Evolutionary conservation across 2,113 vertebrate species (phyloP), one percentile per base, ranked within the genome.

Genomic region (Gnathonemus echidnorhynchus): DNA sequence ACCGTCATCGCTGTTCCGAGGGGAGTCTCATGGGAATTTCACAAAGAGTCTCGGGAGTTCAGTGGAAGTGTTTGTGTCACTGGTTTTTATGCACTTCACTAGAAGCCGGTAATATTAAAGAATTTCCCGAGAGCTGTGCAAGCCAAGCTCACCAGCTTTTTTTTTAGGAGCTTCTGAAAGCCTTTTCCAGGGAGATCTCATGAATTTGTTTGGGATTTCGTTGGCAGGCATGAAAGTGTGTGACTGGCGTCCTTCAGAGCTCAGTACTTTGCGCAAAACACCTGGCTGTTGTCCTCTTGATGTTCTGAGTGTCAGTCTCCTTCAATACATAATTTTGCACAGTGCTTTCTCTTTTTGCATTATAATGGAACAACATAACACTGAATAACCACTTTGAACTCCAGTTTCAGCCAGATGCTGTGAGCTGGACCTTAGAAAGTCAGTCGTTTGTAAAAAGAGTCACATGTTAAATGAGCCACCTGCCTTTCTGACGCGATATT

Each of bases 351-450:
- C n/a, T 49, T 70, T 70, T 70, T 70, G n/a, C 58, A 70, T 70
- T 39, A 88, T 88, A 88, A 88, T 88, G 86, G 53, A 88, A 88
- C 86, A 27, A 58, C 53, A 56, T 58, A 56, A 27, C 86, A 48
- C 85, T 7, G 24, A 87, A 53, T 52, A 52, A 88, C 19, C 86
- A 88, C 27, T 88, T 88, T 88, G 86, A 53, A 58, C 86, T 42
- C 31, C 31, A 39, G 53, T 53, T 88, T 88, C 86, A 35, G n/a
- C 46, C 62, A 48, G 85, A 31, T 58, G 52, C 27, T 19, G 52
- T 45, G 31, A 53, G 49, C n/a, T 11, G 83, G 10, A 45, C n/a
- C 49, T 87, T 27, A 31, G 27, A 85, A 85, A 48, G 19, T 21
- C 83, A 21, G 39, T n/a, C 3, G 21, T 48, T 85, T 85, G 13